Conservation (phyloP, 2,113 vertebrate species). For the Hiodon alosoides region DNA sequence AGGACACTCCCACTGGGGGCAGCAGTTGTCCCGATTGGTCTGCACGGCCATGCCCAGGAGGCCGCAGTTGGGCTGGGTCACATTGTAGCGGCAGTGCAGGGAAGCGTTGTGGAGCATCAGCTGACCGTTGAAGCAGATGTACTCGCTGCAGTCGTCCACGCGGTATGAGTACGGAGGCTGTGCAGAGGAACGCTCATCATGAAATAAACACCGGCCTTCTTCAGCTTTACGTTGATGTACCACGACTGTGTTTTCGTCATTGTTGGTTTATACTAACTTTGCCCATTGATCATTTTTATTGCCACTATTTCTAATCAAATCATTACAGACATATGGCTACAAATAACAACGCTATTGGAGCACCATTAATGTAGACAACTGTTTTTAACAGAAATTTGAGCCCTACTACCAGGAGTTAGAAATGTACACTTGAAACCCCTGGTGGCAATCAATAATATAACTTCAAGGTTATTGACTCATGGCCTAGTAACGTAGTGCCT, state of each 20-base stretch:
- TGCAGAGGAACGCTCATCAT: conserved; percentile 21
- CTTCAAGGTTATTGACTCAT: neutral
- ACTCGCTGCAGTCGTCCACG: conserved; percentile 86
- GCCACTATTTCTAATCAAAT: too few relatives aligned
- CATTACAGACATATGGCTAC: too few relatives aligned
- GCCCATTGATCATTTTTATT: too few relatives aligned
- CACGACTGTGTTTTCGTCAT: neutral
- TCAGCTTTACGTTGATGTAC: neutral
- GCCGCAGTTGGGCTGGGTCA: conserved; percentile 80
- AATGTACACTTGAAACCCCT: neutral
- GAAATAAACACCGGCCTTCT: neutral
- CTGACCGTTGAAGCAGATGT: conserved; percentile 81
- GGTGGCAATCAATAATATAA: neutral
- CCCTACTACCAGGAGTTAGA: neutral
- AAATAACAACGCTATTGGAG: too few relatives aligned
- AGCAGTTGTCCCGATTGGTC: conserved; percentile 84
- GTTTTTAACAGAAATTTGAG: neutral
- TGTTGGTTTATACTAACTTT: neutral
- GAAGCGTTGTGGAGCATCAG: conserved; percentile 89
- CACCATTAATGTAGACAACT: neutral
- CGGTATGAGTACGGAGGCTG: conserved; percentile 76
- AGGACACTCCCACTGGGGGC: conserved; percentile 93
- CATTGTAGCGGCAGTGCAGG: conserved; percentile 78
- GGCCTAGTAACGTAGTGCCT: too few relatives aligned
- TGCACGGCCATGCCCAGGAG: conserved; percentile 88